These are phyloP conservation scores for Tragelaphus oryx DNA, from an alignment of 2,797 vertebrate genomes.

Conservation along the genomic window DNA sequence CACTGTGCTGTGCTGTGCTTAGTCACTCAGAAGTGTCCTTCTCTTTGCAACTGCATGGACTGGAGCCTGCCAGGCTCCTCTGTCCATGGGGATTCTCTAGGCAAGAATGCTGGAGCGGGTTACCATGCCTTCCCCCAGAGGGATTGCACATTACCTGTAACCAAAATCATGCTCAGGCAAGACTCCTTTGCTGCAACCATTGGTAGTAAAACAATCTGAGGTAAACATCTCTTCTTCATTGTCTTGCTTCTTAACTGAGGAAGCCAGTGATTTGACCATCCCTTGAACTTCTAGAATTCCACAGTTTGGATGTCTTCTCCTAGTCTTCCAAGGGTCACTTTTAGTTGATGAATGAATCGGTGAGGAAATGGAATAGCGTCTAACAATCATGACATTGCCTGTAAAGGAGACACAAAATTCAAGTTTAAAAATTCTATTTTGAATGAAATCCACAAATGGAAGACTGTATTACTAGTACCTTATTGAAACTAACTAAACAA, in stretches of 20 bases:
- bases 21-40: neutral
- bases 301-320: slow-evolving; percentile 48
- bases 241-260: slow-evolving; percentile 50
- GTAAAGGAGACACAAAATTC: slow-evolving; percentile 58
- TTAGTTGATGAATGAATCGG: slow-evolving; percentile 70
- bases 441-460: neutral
- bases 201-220: neutral
- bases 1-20: neutral
- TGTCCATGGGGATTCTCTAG: neutral
- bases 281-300: slow-evolving; percentile 59
- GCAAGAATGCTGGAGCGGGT: neutral
- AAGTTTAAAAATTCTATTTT: neutral
- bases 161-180: slow-evolving; percentile 84
- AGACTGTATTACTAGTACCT: neutral
- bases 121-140: neutral
- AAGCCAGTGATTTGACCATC: slow-evolving; percentile 24
- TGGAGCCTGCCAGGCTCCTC: neutral
- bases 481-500: neutral
- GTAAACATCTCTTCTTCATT: neutral
- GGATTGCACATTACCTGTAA: slow-evolving; percentile 82
- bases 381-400: slow-evolving; percentile 93
- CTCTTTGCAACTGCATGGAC: fast-evolving
- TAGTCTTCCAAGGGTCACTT: slow-evolving; percentile 63
- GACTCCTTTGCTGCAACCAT: slow-evolving; percentile 75
- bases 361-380: slow-evolving; percentile 87